A percentile compares a stretch with the other conserved stretches of the same genome.
phyloP scores from a whole-genome alignment of 2,797 vertebrate species.

The Rhyacichthys aspro region DNA sequence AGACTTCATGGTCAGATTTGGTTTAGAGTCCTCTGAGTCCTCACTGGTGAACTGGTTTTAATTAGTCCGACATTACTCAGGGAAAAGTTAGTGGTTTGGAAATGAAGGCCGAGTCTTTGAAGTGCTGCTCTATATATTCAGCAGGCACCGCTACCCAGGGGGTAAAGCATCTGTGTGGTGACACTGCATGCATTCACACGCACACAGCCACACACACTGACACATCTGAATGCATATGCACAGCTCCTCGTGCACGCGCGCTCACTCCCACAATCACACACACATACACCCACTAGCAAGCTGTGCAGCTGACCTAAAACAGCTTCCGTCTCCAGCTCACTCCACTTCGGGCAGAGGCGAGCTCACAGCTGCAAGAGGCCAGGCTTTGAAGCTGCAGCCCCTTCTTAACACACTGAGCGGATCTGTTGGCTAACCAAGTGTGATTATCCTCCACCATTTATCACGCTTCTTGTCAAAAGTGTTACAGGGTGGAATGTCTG shows the following conservation, averaged over 20 bases:
- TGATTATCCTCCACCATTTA: slow-evolving; percentile 78
- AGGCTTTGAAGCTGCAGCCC: slow-evolving; percentile 59
- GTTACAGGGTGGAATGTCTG: slow-evolving; percentile 74
- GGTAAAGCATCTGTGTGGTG: slow-evolving; percentile 68
- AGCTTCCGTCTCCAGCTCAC: slow-evolving; percentile 69
- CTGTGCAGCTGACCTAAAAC: slow-evolving; percentile 78
- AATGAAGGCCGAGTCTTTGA: slow-evolving; percentile 81
- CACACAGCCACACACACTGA: slow-evolving; percentile 41
- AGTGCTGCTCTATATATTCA: slow-evolving; percentile 77
- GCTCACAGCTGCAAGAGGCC: slow-evolving; percentile 73
- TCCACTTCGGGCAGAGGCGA: slow-evolving; percentile 68
- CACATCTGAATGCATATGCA: slow-evolving; percentile 41
- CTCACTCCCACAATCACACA: slow-evolving; percentile 13
- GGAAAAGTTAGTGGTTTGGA: slow-evolving; percentile 76
- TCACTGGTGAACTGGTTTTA: slow-evolving; percentile 67
- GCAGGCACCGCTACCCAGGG: slow-evolving; percentile 66
- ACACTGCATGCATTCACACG: slow-evolving; percentile 63
- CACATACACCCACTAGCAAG: slow-evolving; percentile 53
- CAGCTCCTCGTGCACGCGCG: slow-evolving; percentile 19
- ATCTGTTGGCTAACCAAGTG: slow-evolving; percentile 78
- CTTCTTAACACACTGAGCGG: slow-evolving; percentile 65
- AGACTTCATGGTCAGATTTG: slow-evolving; percentile 60
- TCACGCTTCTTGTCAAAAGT: slow-evolving; percentile 74
- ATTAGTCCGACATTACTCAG: slow-evolving; percentile 71
- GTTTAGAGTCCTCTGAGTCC: slow-evolving; percentile 51